A percentile compares a stretch with the other conserved stretches of the same genome.
Conservation (phyloP, 2,797 vertebrate species). For the Gallirallus australis region DNA sequence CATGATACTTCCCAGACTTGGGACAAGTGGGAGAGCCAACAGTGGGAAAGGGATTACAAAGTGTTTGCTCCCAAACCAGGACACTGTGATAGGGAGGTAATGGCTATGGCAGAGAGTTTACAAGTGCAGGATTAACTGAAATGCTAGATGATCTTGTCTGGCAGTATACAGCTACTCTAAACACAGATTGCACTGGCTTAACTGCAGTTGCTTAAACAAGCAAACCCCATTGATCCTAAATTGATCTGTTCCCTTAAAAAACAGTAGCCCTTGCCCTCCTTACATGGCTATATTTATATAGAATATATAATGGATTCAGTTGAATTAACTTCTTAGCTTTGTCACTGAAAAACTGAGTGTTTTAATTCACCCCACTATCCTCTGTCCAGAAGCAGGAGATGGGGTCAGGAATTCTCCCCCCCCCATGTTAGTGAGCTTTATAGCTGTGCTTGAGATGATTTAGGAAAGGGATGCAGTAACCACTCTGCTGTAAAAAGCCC, state of each 20-base stretch:
- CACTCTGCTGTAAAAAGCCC: neutral
- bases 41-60: neutral
- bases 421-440: neutral
- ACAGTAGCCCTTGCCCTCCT: neutral
- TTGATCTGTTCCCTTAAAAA: slow-evolving; percentile 24
- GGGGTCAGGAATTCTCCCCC: neutral
- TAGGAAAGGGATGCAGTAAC: neutral
- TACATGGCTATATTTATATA: neutral
- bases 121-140: slow-evolving; percentile 25
- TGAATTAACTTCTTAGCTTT: neutral
- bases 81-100: neutral
- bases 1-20: neutral
- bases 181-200: slow-evolving; percentile 1
- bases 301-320: neutral
- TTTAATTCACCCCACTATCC: neutral
- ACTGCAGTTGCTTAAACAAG: slow-evolving; percentile 24
- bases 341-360: neutral
- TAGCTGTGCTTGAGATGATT: neutral
- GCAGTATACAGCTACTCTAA: neutral
- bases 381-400: neutral
- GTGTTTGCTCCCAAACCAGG: neutral
- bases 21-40: neutral
- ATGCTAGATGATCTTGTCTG: neutral
- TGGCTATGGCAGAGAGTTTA: neutral
- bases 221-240: slow-evolving; percentile 6